phyloP scores from a whole-genome alignment of 1,140 invertebrate species.

The Pseudomyrmex flavicornis region DNA sequence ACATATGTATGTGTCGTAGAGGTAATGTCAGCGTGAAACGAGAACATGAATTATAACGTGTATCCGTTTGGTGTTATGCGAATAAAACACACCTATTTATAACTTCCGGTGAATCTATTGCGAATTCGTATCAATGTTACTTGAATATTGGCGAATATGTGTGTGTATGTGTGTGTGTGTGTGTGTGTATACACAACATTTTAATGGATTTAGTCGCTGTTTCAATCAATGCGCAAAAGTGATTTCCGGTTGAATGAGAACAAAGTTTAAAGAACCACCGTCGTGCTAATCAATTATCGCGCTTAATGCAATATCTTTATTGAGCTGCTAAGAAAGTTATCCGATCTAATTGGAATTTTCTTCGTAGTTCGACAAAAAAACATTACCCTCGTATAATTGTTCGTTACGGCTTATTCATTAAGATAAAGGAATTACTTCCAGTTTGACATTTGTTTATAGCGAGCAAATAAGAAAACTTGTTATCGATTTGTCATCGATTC shows the following conservation, averaged over 20 bases:
- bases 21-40: neutral
- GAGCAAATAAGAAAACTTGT: constrained; percentile 34
- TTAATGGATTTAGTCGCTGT: constrained; percentile 51
- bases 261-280: constrained; percentile 44
- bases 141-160: constrained; percentile 29
- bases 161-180: no score
- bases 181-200: no score
- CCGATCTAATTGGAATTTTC: constrained; percentile 68
- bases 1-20: neutral
- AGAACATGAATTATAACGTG: neutral
- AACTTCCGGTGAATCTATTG: constrained; percentile 1
- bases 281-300: constrained; percentile 51
- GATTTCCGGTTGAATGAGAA: constrained; percentile 43
- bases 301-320: constrained; percentile 69
- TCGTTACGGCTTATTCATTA: constrained; percentile 59
- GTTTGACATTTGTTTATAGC: constrained; percentile 39
- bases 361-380: constrained; percentile 60
- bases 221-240: constrained; percentile 54
- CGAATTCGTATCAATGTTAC: constrained; percentile 28
- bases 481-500: constrained; percentile 24
- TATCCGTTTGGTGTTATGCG: neutral
- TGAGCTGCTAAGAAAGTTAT: constrained; percentile 38
- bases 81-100: neutral
- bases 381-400: constrained; percentile 63
- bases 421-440: constrained; percentile 14